phyloP scores from a whole-genome alignment of 2,113 vertebrate genomes.

The Caranx ignobilis region DNA sequence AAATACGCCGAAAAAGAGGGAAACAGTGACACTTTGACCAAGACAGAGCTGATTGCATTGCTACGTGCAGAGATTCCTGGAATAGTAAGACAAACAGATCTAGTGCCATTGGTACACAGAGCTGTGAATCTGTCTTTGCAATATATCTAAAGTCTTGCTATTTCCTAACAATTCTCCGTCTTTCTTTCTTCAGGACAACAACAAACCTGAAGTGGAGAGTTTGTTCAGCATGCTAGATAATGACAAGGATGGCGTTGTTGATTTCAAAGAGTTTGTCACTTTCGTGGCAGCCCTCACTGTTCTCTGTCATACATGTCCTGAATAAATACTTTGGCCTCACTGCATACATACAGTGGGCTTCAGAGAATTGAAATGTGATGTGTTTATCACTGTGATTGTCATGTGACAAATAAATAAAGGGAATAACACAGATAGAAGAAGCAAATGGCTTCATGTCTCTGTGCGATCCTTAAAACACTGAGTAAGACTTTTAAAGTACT shows the following conservation, averaged over 20 bases:
- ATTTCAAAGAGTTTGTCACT: conserved; percentile 69
- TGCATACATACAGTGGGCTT: not conserved
- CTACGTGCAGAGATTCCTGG: conserved; percentile 82
- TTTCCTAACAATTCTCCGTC: not conserved
- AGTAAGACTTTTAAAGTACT: no score
- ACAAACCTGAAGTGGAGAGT: rapidly evolving
- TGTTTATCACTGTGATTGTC: no score
- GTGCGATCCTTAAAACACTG: no score
- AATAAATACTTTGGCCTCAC: not conserved
- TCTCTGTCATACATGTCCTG: conserved; percentile 13
- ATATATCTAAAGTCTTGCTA: not conserved
- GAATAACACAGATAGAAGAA: no score
- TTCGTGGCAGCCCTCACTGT: conserved; percentile 55
- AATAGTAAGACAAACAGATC: conserved; percentile 68
- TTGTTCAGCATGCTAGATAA: conserved; percentile 69
- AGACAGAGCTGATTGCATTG: conserved; percentile 86
- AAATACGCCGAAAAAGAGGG: conserved; percentile 88
- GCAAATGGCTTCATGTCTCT: no score
- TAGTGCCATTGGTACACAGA: not conserved
- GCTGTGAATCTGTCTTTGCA: not conserved
- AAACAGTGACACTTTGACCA: conserved; percentile 85
- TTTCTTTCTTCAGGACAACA: not conserved
- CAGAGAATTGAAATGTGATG: no score
- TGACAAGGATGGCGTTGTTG: conserved; percentile 60
- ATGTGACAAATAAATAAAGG: no score